Evolutionary conservation across 1,140 invertebrate genomes (phyloP).

Genomic region (Nephila pilipes): DNA sequence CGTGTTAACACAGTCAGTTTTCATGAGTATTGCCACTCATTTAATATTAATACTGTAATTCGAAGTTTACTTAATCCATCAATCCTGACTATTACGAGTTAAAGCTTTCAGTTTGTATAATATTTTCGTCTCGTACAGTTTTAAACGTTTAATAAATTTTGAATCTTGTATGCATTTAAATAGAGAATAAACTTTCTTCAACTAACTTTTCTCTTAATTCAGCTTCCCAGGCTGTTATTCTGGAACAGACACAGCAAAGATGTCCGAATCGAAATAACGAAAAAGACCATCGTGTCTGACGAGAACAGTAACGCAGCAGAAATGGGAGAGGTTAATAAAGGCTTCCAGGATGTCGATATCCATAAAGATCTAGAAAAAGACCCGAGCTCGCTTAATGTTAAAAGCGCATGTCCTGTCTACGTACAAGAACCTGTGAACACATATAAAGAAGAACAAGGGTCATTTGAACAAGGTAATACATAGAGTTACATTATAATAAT

Average conservation of each 20-base stretch:
- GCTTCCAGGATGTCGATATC: conserved; percentile 22
- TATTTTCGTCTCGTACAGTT: no score
- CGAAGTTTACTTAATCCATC: no score
- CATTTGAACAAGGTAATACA: background rate
- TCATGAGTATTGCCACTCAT: no score
- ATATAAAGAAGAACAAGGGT: conserved; percentile 1
- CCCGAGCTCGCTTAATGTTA: background rate
- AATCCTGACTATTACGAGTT: no score
- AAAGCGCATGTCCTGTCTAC: background rate
- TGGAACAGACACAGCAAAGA: conserved; percentile 81
- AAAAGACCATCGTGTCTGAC: conserved; percentile 22
- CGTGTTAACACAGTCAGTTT: no score
- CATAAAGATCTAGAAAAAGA: background rate
- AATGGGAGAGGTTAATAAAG: conserved; percentile 26
- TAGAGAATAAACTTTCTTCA: no score
- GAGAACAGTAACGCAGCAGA: conserved; percentile 31
- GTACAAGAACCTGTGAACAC: conserved; percentile 2
- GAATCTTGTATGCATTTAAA: no score
- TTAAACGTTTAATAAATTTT: no score
- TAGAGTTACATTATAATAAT: no score
- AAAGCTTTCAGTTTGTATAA: no score
- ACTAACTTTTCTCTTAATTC: background rate
- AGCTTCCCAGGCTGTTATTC: conserved; percentile 82
- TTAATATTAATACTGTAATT: no score
- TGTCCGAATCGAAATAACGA: conserved; percentile 80